Evolutionary conservation across 2,113 vertebrate genomes (phyloP).

Genomic region (Hippocampus abdominalis): DNA sequence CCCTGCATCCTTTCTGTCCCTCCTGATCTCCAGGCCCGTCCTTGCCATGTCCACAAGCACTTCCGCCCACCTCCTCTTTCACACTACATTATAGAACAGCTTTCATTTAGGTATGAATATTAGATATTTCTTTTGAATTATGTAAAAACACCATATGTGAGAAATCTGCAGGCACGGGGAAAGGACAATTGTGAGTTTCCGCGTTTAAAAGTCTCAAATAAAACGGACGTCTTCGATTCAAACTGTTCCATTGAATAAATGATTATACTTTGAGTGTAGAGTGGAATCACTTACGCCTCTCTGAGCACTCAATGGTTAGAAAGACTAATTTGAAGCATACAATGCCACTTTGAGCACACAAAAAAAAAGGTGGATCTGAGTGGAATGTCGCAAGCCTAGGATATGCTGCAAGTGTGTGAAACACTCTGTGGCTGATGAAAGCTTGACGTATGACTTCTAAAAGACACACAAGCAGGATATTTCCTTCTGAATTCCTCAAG

Average conservation of each 20-base stretch:
- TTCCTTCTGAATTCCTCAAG: not conserved
- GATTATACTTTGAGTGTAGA: slow-evolving; percentile 50
- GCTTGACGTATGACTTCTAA: slow-evolving; percentile 11
- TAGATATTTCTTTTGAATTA: slow-evolving; percentile 66
- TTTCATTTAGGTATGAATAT: slow-evolving; percentile 73
- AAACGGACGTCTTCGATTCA: slow-evolving; percentile 58
- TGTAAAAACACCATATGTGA: slow-evolving; percentile 54
- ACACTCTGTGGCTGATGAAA: not conserved
- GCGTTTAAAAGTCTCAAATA: slow-evolving; percentile 61
- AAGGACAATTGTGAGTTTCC: slow-evolving; percentile 33
- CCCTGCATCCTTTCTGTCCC: slow-evolving; percentile 5
- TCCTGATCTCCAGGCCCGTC: slow-evolving; percentile 20
- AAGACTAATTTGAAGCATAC: not conserved
- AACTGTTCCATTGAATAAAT: slow-evolving; percentile 64
- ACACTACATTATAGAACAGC: slow-evolving; percentile 67
- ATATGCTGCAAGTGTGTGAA: slow-evolving; percentile 1
- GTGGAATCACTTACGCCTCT: slow-evolving; percentile 12
- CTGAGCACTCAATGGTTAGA: not conserved
- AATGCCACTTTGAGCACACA: not conserved
- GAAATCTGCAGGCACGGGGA: slow-evolving; percentile 54
- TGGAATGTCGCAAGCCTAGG: not conserved
- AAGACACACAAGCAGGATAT: not conserved
- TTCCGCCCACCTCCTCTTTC: slow-evolving; percentile 37
- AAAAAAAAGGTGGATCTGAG: slow-evolving; percentile 2
- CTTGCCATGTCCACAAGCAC: slow-evolving; percentile 34